A percentile compares a stretch with the other conserved stretches of the same genome.
Conservation (phyloP, 35 echinoderm and acorn worm genomes). For the Strongylocentrotus purpuratus region DNA sequence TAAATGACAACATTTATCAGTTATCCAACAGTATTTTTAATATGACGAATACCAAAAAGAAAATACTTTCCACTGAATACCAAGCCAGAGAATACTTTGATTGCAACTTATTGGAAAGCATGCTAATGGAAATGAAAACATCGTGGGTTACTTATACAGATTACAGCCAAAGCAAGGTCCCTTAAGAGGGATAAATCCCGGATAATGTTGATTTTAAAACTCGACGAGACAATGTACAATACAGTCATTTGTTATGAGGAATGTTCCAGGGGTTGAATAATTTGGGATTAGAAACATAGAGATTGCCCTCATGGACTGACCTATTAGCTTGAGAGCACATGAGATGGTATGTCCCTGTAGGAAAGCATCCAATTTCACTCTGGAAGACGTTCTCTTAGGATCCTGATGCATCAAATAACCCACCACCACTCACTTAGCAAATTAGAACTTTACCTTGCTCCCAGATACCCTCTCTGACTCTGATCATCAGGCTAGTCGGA, state of each 20-base stretch:
- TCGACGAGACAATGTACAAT: not conserved
- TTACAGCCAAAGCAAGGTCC: not conserved
- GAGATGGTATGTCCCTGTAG: not conserved
- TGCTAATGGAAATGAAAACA: not conserved
- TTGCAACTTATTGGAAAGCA: not conserved
- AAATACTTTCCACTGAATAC: not conserved
- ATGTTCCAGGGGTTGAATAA: not conserved
- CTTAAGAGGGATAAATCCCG: not conserved
- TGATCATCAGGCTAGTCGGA: too few relatives aligned
- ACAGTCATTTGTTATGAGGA: not conserved
- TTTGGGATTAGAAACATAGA: not conserved
- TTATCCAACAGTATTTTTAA: not conserved
- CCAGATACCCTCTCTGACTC: not conserved
- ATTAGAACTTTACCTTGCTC: not conserved
- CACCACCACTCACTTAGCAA: slow-evolving; percentile 32
- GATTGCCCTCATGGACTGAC: not conserved
- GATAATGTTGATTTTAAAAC: not conserved
- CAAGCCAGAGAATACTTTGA: not conserved
- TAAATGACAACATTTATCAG: not conserved
- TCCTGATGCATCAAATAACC: slow-evolving; percentile 15
- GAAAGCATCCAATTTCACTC: slow-evolving; percentile 21
- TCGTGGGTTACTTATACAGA: not conserved
- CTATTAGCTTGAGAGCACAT: not conserved
- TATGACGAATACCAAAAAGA: not conserved
- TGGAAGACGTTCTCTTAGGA: not conserved